A percentile compares a stretch with the other conserved stretches of the same genome.
These are phyloP conservation scores for Pogonocichla stellata DNA, from an alignment of 2,113 vertebrate genomes.

Conservation along the genomic window DNA sequence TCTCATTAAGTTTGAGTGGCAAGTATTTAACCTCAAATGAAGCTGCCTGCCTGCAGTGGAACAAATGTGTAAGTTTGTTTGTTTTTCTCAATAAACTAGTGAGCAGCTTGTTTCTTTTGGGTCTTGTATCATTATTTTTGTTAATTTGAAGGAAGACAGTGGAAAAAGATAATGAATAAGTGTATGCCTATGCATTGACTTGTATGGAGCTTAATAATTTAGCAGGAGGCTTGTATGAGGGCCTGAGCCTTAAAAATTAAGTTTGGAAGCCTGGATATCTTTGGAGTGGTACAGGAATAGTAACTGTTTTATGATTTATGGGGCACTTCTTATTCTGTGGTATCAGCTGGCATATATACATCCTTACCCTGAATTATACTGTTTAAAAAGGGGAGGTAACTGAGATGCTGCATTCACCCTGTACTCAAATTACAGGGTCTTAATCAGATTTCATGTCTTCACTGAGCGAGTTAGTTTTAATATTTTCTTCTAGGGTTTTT, in stretches of 20 bases:
- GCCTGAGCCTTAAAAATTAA: background rate
- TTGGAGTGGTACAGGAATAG: conserved; percentile 8
- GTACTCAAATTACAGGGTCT: background rate
- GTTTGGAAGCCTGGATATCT: background rate
- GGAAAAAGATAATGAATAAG: background rate
- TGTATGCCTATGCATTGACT: background rate
- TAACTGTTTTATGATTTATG: background rate
- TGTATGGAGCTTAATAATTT: background rate
- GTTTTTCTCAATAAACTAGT: background rate
- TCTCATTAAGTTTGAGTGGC: conserved; percentile 11
- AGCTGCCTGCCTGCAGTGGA: background rate
- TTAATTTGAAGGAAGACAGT: background rate
- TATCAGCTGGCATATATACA: background rate
- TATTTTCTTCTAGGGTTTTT: background rate
- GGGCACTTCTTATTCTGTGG: background rate
- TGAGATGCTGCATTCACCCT: background rate
- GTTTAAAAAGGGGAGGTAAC: background rate
- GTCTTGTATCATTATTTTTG: background rate
- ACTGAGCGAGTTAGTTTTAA: background rate
- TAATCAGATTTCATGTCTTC: background rate
- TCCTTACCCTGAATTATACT: background rate
- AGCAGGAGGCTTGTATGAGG: background rate
- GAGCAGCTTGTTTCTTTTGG: background rate
- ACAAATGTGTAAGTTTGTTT: conserved; percentile 40
- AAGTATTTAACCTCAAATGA: conserved; percentile 33